These are phyloP conservation scores for Ammodytes dubius DNA, from an alignment of 2,113 vertebrate genomes.

Conservation along the genomic window DNA sequence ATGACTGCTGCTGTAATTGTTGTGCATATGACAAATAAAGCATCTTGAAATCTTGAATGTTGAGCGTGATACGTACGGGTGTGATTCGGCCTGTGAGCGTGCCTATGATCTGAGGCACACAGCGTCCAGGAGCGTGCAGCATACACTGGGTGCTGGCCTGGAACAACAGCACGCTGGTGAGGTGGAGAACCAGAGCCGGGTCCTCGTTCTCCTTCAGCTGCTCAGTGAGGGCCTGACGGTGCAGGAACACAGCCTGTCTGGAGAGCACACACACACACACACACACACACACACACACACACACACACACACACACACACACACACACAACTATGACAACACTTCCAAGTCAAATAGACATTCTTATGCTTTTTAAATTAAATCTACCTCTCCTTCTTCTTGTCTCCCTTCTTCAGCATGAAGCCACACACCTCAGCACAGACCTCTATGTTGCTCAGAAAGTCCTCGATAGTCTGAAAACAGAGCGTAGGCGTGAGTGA, in stretches of 20 bases:
- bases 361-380: no score
- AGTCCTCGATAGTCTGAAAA: conserved; percentile 92
- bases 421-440: conserved; percentile 92
- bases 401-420: conserved; percentile 95
- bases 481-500: neutral
- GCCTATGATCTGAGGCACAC: conserved; percentile 93
- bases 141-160: conserved; percentile 92
- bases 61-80: conserved; percentile 81
- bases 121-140: conserved; percentile 96
- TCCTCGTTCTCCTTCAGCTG: conserved; percentile 94
- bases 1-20: no score
- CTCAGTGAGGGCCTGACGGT: conserved; percentile 92
- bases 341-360: no score
- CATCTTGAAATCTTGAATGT: no score
- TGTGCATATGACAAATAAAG: no score
- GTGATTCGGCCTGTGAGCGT: conserved; percentile 89
- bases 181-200: conserved; percentile 93
- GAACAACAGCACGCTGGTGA: conserved; percentile 93
- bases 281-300: no score
- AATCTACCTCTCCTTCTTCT: conserved; percentile 94
- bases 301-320: no score
- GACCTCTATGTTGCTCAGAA: conserved; percentile 89
- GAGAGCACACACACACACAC: neutral
- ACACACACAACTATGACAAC: no score
- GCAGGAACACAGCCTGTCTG: conserved; percentile 93